Conservation (phyloP, 2,888 invertebrate species). For the Globia sparganii region DNA sequence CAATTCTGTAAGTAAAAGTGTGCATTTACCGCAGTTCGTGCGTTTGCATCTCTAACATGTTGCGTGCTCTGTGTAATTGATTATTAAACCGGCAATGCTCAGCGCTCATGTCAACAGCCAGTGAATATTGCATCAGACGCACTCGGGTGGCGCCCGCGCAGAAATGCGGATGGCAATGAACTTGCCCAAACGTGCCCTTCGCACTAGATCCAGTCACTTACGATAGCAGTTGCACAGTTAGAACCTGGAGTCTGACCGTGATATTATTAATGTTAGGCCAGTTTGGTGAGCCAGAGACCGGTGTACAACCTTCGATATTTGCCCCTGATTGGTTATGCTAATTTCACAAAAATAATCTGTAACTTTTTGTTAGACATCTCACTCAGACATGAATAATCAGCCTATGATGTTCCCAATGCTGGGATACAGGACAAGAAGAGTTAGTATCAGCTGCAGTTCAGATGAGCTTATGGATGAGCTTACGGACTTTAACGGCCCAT, state of each 20-base stretch:
- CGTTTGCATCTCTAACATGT: slow-evolving; percentile 19
- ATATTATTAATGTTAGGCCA: slow-evolving; percentile 18
- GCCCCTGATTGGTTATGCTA: not conserved
- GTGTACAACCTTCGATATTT: slow-evolving; percentile 4
- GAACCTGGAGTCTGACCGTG: not conserved
- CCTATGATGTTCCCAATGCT: not conserved
- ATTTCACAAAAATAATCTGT: not conserved
- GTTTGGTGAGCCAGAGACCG: not conserved
- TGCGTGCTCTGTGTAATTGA: slow-evolving; percentile 44
- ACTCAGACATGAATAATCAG: not conserved
- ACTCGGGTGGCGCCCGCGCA: slow-evolving; percentile 20
- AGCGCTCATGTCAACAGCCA: slow-evolving; percentile 32
- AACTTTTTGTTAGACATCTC: not conserved
- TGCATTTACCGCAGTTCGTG: slow-evolving; percentile 28
- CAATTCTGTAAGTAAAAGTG: slow-evolving; percentile 48
- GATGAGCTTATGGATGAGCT: no score
- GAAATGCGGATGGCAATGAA: slow-evolving; percentile 49
- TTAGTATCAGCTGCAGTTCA: not conserved
- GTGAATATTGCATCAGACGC: slow-evolving; percentile 61
- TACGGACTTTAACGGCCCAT: no score
- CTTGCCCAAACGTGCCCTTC: slow-evolving; percentile 45
- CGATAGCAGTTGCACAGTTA: not conserved
- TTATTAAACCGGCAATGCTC: slow-evolving; percentile 24
- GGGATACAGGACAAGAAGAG: not conserved
- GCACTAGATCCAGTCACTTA: slow-evolving; percentile 23